Base-by-base conservation (phyloP, 2,113 vertebrate genomes). In the Camarhynchus parvulus region DNA sequence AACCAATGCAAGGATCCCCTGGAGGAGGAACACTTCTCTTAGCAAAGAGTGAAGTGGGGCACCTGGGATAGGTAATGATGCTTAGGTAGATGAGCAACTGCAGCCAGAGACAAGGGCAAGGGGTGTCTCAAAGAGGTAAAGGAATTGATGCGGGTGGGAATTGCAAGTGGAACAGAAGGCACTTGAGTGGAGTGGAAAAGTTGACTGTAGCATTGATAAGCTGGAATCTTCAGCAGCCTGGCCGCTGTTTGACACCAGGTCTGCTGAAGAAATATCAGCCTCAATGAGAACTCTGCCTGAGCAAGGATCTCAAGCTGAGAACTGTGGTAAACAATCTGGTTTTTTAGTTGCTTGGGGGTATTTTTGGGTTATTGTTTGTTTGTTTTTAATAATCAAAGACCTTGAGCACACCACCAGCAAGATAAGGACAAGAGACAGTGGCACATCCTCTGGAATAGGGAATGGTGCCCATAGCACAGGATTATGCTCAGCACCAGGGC, bases 11-110 rank as follows among this genome's bases (percentile, higher is more conserved):
- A 66, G 41, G 31, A 41, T 41, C 49, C 8, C 23, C 20, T 10
- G 46, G 12, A 75, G 20, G 30, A 88, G 16, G n/a, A 91, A 62
- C 7, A 28, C 7, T 50, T 44, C 2, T 4, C 4, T 30, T 13
- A 59, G 10, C 27, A 66, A 58, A 53, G n/a, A 42, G 30, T 69
- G 41, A 74, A 66, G 7, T n/a, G 56, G 42, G 37, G 28, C 24
- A 63, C 17, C 19, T 1, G 1, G 41, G 14, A 31, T 2, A 41
- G 62, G 15, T 46, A 39, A 61, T 0, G 2, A 33, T 41, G 61
- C 46, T 44, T 18, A 77, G 28, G 50, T 2, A 64, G 35, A 21
- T 37, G 59, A 86, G 67, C 13, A 35, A 53, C 15, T 41, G 62
- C 61, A 82, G 69, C 19, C 35, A 44, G 61, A 74, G 55, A 41